These are phyloP conservation scores for Zaprionus gabonicus DNA, from an alignment of 1,140 invertebrate genomes.

Conservation along the genomic window DNA sequence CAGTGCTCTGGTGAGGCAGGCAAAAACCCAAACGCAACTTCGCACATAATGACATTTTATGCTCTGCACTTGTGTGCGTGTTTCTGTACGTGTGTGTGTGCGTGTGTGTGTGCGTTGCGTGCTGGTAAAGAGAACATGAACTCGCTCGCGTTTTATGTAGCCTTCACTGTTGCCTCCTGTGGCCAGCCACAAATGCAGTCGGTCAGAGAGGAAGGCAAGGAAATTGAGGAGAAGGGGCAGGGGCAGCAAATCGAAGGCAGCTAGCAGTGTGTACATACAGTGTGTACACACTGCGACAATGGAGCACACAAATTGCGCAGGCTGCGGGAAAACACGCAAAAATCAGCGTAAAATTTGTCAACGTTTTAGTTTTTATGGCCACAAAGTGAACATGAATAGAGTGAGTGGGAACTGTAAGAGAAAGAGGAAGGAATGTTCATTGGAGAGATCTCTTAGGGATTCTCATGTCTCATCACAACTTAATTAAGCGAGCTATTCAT, in stretches of 20 bases:
- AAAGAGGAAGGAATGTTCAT: neutral
- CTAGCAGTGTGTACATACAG: neutral
- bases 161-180: constrained; percentile 39
- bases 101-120: constrained; percentile 23
- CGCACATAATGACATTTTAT: constrained; percentile 79
- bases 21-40: constrained; percentile 62
- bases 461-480: too few relatives aligned
- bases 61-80: constrained; percentile 31
- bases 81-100: constrained; percentile 22
- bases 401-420: constrained; percentile 7
- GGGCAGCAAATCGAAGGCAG: neutral
- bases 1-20: constrained; percentile 34
- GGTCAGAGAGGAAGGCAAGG: neutral
- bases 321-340: constrained; percentile 49
- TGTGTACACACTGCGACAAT: constrained; percentile 38
- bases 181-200: neutral
- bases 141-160: constrained; percentile 57
- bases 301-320: constrained; percentile 49
- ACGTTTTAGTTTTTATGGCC: constrained; percentile 69
- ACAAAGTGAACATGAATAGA: constrained; percentile 60
- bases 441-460: neutral
- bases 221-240: neutral
- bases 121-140: constrained; percentile 25
- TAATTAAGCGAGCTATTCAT: too few relatives aligned
- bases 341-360: constrained; percentile 80